Conservation (phyloP, 2,797 vertebrate species). For the Melanotaenia parkinsoni region DNA sequence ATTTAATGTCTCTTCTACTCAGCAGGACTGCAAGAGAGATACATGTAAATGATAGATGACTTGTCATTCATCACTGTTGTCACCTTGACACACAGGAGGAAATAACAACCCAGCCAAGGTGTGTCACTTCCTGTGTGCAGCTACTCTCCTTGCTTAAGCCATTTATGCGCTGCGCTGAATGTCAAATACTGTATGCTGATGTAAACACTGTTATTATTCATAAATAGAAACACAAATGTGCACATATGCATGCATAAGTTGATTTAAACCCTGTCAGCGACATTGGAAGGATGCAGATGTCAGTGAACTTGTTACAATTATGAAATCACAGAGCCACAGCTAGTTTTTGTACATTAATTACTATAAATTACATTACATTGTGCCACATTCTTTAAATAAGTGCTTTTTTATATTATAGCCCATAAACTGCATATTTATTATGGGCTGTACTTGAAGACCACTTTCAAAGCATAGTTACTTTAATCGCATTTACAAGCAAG, state of each 20-base stretch:
- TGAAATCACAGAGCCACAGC: background rate
- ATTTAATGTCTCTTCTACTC: constrained; percentile 55
- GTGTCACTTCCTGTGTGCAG: constrained; percentile 66
- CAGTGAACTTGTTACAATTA: background rate
- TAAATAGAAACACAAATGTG: background rate
- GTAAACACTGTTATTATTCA: constrained; percentile 19
- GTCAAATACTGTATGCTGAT: constrained; percentile 31
- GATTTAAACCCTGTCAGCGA: constrained; percentile 2
- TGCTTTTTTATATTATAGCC: background rate
- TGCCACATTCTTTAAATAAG: background rate
- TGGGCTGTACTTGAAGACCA: background rate
- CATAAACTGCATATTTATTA: background rate
- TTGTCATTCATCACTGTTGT: constrained; percentile 71
- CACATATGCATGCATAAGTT: background rate
- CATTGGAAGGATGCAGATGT: background rate
- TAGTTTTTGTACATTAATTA: background rate
- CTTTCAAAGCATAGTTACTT: background rate
- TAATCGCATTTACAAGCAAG: background rate
- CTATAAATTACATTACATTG: background rate
- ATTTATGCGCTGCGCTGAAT: constrained; percentile 37
- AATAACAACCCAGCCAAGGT: constrained; percentile 54
- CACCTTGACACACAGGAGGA: constrained; percentile 64
- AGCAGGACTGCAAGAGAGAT: constrained; percentile 52
- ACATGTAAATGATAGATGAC: constrained; percentile 71
- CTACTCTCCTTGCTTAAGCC: constrained; percentile 49